phyloP scores from a whole-genome alignment of 2,113 vertebrate genomes.

The Scopus umbretta region DNA sequence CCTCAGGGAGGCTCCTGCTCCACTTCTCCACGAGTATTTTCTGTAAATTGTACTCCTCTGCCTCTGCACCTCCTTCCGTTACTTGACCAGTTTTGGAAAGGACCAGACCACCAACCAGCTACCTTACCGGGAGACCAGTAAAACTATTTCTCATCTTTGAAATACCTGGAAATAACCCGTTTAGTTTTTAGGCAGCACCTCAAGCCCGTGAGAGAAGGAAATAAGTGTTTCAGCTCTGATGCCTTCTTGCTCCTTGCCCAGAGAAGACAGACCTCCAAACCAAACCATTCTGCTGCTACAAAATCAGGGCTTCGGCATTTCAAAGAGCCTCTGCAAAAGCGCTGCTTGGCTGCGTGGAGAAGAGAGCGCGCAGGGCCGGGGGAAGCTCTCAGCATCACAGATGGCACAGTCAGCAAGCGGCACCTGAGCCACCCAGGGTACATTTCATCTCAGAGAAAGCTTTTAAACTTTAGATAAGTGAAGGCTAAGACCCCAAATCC shows the following conservation, averaged over 20 bases:
- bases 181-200: background rate
- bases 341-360: background rate
- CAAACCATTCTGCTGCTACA: background rate
- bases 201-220: background rate
- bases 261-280: background rate
- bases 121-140: background rate
- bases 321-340: background rate
- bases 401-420: background rate
- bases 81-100: background rate
- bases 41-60: background rate
- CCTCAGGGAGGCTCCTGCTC: background rate
- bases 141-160: background rate
- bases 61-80: background rate
- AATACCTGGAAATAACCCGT: background rate
- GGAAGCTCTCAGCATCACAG: background rate
- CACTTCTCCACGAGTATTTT: background rate
- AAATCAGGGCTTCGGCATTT: background rate
- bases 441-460: background rate
- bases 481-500: background rate
- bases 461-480: background rate
- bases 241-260: background rate
- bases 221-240: background rate
- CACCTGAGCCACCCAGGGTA: background rate
- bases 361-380: accelerated
- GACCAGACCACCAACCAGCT: background rate